Conservation (phyloP, 2,888 invertebrate genomes). For the Hermaeophaga mercurialis region DNA sequence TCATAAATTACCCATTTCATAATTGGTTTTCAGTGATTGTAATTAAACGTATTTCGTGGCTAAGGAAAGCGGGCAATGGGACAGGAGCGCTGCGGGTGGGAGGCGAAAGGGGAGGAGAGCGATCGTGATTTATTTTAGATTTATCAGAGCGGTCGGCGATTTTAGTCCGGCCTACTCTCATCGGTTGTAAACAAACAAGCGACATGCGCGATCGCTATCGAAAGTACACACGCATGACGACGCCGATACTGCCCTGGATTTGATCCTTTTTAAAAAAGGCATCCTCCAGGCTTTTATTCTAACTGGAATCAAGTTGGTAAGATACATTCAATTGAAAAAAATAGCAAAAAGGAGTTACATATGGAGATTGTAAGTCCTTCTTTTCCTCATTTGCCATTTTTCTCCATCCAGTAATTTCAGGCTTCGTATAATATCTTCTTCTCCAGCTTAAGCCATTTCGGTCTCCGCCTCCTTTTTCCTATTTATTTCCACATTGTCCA, state of each 20-base stretch:
- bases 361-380: too few relatives aligned
- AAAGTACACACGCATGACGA: constrained; percentile 37
- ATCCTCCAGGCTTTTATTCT: too few relatives aligned
- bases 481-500: too few relatives aligned
- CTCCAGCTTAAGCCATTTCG: too few relatives aligned
- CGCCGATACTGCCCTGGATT: constrained; percentile 9
- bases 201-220: constrained; percentile 53
- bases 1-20: constrained; percentile 56
- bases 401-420: too few relatives aligned
- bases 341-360: too few relatives aligned
- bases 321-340: too few relatives aligned
- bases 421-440: too few relatives aligned
- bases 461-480: too few relatives aligned
- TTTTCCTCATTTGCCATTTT: too few relatives aligned
- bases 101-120: constrained; percentile 34
- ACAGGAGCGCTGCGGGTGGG: neutral
- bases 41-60: constrained; percentile 51
- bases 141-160: constrained; percentile 44
- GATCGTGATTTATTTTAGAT: constrained; percentile 52
- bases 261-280: too few relatives aligned
- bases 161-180: constrained; percentile 45
- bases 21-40: constrained; percentile 57
- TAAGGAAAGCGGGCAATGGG: constrained; percentile 33
- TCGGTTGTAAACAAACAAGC: constrained; percentile 51
- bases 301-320: too few relatives aligned